Evolutionary conservation across 1,140 invertebrate species (phyloP), one percentile per base, ranked within the genome.

Genomic region (Drusus annulatus): DNA sequence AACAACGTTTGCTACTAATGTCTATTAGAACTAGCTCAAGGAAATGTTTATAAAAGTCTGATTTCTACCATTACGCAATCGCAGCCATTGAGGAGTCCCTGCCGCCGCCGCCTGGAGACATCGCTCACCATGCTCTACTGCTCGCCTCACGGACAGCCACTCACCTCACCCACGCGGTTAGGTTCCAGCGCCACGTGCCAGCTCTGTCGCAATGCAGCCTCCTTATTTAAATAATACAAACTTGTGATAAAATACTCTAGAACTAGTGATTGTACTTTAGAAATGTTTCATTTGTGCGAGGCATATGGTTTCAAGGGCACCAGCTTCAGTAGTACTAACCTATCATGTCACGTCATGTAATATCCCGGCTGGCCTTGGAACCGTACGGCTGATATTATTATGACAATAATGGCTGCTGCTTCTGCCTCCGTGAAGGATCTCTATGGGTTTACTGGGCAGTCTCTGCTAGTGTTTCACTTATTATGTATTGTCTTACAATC

Each of bases 401-500:
- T 75, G 71, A 75, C 71, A 75, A 75, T 75, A 75, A 75, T 17
- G 31, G 52, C 56, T 54, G 56, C 51, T 52, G 31, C 63, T 73
- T 73, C 16, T 51, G 51, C 21, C 69, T 73, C 69, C 52, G 69
- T 73, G 69, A 36, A 17, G 68, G 54, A 60, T 75, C 71, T 75
- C 71, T 75, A 36, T 56, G 71, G 71, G 71, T 56, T 36, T 75
- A 75, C 71, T 75, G 52, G 50, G 50, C 68, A 16, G 52, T 25
- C 71, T 25, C 31, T 52, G 71, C 52, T 36, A 68, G 60, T 78
- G 76, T 78, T 52, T 68, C 76, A 65, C 60, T 78, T 78, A 68
- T 78, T 78, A 75, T 75, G 21, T 77, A 77, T 77, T 65, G 68
- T 63, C 76, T 78, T 89, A 89, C 85, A 90, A 89, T 90, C 87